phyloP scores from a whole-genome alignment of 2,888 invertebrate genomes.

The Tubiluchus corallicola region DNA sequence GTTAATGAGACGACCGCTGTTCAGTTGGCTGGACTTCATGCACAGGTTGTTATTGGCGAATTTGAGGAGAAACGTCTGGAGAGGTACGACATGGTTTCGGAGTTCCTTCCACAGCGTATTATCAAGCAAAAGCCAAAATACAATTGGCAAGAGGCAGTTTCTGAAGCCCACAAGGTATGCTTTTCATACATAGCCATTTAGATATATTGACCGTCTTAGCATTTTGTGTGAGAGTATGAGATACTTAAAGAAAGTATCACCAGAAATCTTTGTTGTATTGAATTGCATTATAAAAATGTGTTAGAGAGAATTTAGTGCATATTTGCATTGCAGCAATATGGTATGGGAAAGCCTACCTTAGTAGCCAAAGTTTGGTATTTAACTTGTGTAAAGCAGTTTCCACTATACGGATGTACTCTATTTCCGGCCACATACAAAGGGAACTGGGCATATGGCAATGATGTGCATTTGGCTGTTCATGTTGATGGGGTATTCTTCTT shows the following conservation, averaged over 20 bases:
- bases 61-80: conserved; percentile 27
- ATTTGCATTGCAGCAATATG: conserved; percentile 38
- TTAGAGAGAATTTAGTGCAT: too few relatives aligned
- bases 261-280: too few relatives aligned
- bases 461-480: conserved; percentile 59
- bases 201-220: too few relatives aligned
- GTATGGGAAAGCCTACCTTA: conserved; percentile 71
- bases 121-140: conserved; percentile 19
- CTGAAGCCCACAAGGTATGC: conserved; percentile 28
- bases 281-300: too few relatives aligned
- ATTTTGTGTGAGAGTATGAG: too few relatives aligned
- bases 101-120: conserved; percentile 42
- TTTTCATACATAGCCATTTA: too few relatives aligned
- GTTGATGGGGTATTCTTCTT: conserved; percentile 77
- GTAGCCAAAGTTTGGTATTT: conserved; percentile 82
- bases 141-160: conserved; percentile 29
- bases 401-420: conserved; percentile 66
- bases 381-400: conserved; percentile 90
- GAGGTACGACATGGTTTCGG: conserved; percentile 64
- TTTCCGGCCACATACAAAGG: conserved; percentile 80
- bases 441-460: conserved; percentile 66
- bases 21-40: conserved; percentile 79
- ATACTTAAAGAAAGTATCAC: too few relatives aligned
- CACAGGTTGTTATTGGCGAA: conserved; percentile 81
- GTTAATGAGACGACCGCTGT: conserved; percentile 84